phyloP scores from a whole-genome alignment of 1,140 invertebrate species.

The Bombus affinis region DNA sequence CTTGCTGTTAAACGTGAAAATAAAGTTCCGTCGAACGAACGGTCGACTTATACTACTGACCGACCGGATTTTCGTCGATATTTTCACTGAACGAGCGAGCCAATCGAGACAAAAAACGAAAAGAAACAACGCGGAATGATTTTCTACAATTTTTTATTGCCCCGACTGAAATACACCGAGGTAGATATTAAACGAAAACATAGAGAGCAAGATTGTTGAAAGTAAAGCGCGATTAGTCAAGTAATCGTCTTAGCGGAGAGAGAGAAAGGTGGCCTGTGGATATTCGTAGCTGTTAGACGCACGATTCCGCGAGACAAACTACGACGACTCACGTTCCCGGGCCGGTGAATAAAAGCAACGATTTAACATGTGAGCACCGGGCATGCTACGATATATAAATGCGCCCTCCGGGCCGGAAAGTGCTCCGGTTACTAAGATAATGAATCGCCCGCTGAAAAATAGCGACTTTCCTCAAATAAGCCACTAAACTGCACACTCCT shows the following conservation, averaged over 20 bases:
- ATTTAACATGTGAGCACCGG: constrained; percentile 68
- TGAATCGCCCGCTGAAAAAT: constrained; percentile 72
- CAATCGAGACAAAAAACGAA: background rate
- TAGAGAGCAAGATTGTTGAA: constrained; percentile 41
- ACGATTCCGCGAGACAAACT: constrained; percentile 65
- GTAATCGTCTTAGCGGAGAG: constrained; percentile 47
- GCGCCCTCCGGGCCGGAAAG: constrained; percentile 52
- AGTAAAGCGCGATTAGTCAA: constrained; percentile 55
- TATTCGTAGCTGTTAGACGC: constrained; percentile 20
- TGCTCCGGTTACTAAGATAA: constrained; percentile 71
- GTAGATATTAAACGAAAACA: background rate
- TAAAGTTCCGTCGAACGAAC: background rate
- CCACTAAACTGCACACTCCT: constrained; percentile 57
- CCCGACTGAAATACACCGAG: background rate
- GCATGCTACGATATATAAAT: constrained; percentile 70
- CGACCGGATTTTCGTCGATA: background rate
- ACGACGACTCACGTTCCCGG: constrained; percentile 61
- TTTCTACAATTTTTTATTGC: background rate
- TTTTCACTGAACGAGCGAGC: background rate
- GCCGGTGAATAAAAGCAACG: constrained; percentile 70
- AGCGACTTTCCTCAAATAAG: constrained; percentile 67
- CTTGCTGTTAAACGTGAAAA: background rate
- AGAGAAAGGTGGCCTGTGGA: background rate
- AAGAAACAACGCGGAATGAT: background rate
- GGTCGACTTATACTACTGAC: background rate